phyloP scores from a whole-genome alignment of 1,140 invertebrate species.

The Hesperophylax magnus region DNA sequence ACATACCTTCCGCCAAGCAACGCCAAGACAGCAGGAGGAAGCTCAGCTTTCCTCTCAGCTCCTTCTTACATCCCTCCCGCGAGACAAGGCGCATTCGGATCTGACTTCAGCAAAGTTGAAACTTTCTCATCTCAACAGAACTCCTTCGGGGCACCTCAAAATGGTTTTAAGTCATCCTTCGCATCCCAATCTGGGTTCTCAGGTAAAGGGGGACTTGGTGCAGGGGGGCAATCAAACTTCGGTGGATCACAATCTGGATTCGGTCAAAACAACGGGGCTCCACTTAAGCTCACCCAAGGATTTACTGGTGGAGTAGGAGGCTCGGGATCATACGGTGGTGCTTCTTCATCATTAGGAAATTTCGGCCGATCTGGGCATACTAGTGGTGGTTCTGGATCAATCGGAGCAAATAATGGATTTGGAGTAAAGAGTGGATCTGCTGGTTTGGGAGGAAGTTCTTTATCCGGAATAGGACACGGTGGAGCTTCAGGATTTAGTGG shows the following conservation, averaged over 20 bases:
- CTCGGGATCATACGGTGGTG: not conserved
- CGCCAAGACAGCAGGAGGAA: slow-evolving; percentile 65
- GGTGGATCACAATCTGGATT: slow-evolving; percentile 1
- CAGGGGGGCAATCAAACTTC: slow-evolving; percentile 2
- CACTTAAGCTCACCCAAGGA: slow-evolving; percentile 2
- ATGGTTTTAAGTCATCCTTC: not conserved
- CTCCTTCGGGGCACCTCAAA: not conserved
- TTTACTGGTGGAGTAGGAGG: not conserved
- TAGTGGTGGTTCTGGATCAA: slow-evolving; percentile 10
- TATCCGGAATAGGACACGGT: not conserved
- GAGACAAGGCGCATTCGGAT: slow-evolving; percentile 38
- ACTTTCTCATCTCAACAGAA: slow-evolving; percentile 25
- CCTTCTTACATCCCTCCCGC: slow-evolving; percentile 46
- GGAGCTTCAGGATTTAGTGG: not conserved
- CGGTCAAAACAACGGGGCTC: not conserved
- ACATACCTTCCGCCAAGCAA: slow-evolving; percentile 71
- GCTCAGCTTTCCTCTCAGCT: slow-evolving; percentile 55
- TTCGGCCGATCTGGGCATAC: not conserved
- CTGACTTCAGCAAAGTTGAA: slow-evolving; percentile 38
- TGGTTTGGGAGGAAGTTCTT: not conserved
- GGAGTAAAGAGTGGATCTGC: slow-evolving; percentile 1
- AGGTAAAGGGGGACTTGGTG: not conserved
- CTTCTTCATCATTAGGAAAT: too few species aligned
- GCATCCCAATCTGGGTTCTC: not conserved
- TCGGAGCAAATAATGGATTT: not conserved